Conservation (phyloP, 2,888 invertebrate genomes). For the Ellobium chinense region DNA sequence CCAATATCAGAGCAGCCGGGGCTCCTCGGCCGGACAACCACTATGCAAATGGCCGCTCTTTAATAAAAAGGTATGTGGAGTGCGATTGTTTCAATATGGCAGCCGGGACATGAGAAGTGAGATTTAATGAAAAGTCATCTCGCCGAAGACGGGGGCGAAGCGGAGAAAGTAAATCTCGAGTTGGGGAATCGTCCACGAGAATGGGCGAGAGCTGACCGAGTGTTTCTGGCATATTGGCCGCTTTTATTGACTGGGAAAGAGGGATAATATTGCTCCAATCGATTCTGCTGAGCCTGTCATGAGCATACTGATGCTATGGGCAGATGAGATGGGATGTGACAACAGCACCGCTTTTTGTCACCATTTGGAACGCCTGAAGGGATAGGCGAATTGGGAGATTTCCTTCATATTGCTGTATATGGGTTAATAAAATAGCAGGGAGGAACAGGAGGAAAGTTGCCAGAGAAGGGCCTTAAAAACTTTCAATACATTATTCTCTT, state of each 20-base stretch:
- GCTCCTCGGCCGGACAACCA: slow-evolving; percentile 11
- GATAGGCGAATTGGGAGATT: background rate
- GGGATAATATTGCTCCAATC: slow-evolving; percentile 47
- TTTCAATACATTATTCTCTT: too few species aligned
- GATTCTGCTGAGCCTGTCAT: slow-evolving; percentile 29
- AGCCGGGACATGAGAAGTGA: slow-evolving; percentile 35
- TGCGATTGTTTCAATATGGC: slow-evolving; percentile 47
- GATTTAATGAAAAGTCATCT: slow-evolving; percentile 48
- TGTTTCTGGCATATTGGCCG: slow-evolving; percentile 46
- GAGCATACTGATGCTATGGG: slow-evolving; percentile 26
- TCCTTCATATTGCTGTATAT: too few species aligned
- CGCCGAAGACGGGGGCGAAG: slow-evolving; percentile 6
- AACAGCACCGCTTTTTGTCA: background rate
- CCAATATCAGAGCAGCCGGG: slow-evolving; percentile 37
- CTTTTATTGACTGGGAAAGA: slow-evolving; percentile 39
- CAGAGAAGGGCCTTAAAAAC: too few species aligned
- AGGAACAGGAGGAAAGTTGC: too few species aligned
- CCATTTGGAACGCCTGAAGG: background rate
- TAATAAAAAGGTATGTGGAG: slow-evolving; percentile 44
- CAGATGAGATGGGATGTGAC: slow-evolving; percentile 9
- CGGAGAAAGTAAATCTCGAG: slow-evolving; percentile 33
- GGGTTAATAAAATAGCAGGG: too few species aligned
- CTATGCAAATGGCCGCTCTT: slow-evolving; percentile 45
- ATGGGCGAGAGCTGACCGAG: slow-evolving; percentile 33
- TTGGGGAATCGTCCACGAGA: slow-evolving; percentile 10